Percentiles rank a stretch among this genome's conserved stretches.
phyloP scores from a whole-genome alignment of 2,888 invertebrate species.

The Trachelus iudaicus region DNA sequence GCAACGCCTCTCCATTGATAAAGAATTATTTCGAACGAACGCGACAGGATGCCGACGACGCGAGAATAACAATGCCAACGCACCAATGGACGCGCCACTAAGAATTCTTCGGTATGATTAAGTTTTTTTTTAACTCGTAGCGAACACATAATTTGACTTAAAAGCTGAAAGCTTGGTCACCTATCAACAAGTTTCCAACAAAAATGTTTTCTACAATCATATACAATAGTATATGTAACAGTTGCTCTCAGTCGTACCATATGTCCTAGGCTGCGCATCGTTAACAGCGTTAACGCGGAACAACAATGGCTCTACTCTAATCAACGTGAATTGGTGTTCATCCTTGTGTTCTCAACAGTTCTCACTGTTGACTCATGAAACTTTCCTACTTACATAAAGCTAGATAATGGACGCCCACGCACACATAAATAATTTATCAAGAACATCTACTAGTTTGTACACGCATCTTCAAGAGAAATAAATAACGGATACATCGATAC shows the following conservation, averaged over 20 bases:
- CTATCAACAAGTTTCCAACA: conserved; percentile 50
- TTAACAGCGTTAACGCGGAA: conserved; percentile 36
- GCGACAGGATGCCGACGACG: background rate
- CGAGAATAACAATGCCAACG: background rate
- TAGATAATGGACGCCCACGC: conserved; percentile 46
- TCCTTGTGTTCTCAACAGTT: conserved; percentile 63
- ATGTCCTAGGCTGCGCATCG: conserved; percentile 38
- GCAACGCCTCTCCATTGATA: background rate
- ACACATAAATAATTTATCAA: conserved; percentile 46
- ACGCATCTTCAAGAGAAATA: conserved; percentile 40
- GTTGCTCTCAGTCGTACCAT: conserved; percentile 62
- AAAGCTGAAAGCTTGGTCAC: conserved; percentile 54
- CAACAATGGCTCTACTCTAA: conserved; percentile 53
- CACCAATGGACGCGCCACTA: too few species aligned
- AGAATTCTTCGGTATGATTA: conserved; percentile 19
- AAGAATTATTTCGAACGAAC: background rate
- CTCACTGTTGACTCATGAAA: conserved; percentile 59
- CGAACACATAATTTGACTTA: conserved; percentile 38
- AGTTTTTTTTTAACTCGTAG: conserved; percentile 36
- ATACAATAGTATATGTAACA: conserved; percentile 64
- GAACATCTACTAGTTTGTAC: conserved; percentile 39
- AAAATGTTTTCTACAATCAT: conserved; percentile 54
- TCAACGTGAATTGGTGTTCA: conserved; percentile 65
- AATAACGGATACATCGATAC: conserved; percentile 36
- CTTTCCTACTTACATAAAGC: conserved; percentile 58